phyloP scores from a whole-genome alignment of 2,113 vertebrate species.

The Anoura caudifer region DNA sequence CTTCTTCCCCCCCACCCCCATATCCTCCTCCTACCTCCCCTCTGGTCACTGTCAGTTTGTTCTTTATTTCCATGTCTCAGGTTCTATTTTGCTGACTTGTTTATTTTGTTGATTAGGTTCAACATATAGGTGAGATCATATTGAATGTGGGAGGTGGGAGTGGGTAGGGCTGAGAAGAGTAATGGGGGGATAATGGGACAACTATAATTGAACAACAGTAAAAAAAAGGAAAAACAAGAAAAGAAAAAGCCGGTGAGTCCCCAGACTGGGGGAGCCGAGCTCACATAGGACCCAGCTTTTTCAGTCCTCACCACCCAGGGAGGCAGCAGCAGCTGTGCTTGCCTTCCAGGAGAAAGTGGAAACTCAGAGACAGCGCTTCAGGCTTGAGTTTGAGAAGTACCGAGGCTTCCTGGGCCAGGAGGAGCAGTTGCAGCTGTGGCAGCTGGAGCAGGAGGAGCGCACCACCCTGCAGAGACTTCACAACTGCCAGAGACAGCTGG shows the following conservation, averaged over 20 bases:
- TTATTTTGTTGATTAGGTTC: no score
- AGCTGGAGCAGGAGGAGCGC: constrained; percentile 60
- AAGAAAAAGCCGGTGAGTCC: background rate
- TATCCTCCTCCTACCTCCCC: no score
- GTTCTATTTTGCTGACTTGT: no score
- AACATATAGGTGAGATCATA: no score
- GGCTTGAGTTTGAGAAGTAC: constrained; percentile 66
- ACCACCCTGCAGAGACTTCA: constrained; percentile 17
- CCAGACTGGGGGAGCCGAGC: accelerated
- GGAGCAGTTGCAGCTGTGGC: constrained; percentile 62
- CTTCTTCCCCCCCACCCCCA: no score
- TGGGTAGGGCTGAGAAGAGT: no score
- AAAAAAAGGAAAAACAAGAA: no score
- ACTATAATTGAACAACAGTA: no score
- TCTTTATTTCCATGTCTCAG: no score
- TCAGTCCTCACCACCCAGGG: accelerated
- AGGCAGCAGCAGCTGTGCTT: background rate
- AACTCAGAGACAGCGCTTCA: constrained; percentile 46
- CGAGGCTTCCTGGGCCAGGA: constrained; percentile 56
- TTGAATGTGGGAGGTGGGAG: no score
- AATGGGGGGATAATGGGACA: no score
- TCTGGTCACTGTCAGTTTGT: no score
- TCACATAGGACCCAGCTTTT: accelerated
- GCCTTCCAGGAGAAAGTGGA: constrained; percentile 66
- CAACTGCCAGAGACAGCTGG: constrained; percentile 4